Percentiles rank a stretch among this genome's conserved stretches.
phyloP scores from a whole-genome alignment of 2,797 vertebrate genomes.

The Sebastes iracundus region DNA sequence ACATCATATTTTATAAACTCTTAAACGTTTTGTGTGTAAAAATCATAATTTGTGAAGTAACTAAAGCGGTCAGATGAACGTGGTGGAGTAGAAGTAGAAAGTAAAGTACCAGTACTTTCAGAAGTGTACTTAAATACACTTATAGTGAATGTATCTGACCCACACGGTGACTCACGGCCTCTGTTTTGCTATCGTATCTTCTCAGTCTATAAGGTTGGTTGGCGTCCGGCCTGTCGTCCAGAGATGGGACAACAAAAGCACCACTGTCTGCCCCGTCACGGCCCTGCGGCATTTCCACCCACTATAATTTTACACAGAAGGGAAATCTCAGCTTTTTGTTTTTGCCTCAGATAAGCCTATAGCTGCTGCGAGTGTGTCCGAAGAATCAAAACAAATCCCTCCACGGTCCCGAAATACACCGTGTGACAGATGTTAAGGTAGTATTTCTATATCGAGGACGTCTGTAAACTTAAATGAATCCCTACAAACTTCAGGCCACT shows the following conservation, averaged over 20 bases:
- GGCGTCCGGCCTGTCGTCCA: slow-evolving; percentile 2
- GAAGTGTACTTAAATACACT: no score
- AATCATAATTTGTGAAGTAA: neutral
- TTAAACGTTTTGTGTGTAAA: neutral
- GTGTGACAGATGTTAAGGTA: slow-evolving; percentile 10
- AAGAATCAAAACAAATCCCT: slow-evolving; percentile 14
- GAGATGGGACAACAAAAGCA: slow-evolving; percentile 34
- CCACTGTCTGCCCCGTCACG: slow-evolving; percentile 30
- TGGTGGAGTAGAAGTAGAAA: neutral
- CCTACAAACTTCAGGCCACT: neutral
- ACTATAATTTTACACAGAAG: slow-evolving; percentile 53
- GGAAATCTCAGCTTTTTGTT: slow-evolving; percentile 20
- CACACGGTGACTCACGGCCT: neutral
- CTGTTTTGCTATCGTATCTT: neutral
- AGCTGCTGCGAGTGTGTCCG: neutral
- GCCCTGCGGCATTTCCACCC: slow-evolving; percentile 46
- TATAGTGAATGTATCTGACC: neutral
- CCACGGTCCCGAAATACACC: slow-evolving; percentile 44
- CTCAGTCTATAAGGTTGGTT: neutral
- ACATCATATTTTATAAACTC: neutral
- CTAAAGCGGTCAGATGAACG: neutral
- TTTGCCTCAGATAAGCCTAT: slow-evolving; percentile 33
- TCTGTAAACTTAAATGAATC: slow-evolving; percentile 22
- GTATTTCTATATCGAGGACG: slow-evolving; percentile 2
- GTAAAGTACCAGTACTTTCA: neutral